phyloP scores from a whole-genome alignment of 2,113 vertebrate genomes.

The Physeter macrocephalus region DNA sequence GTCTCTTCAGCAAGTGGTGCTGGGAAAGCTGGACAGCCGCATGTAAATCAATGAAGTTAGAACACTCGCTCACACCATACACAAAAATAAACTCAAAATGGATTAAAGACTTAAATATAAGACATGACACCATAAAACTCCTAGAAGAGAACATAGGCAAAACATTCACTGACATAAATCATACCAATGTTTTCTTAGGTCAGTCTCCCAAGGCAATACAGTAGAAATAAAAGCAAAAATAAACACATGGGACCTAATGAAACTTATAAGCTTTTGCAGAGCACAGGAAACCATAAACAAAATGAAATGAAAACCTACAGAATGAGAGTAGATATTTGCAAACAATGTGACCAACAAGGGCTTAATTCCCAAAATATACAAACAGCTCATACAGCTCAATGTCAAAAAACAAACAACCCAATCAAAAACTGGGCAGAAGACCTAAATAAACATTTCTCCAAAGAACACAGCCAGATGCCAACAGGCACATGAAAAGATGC shows the following conservation, averaged over 20 bases:
- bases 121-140: background rate
- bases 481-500: no score
- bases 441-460: no score
- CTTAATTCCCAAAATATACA: background rate
- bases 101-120: background rate
- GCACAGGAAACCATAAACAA: background rate
- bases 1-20: background rate
- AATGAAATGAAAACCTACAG: background rate
- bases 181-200: background rate
- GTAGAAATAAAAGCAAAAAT: background rate
- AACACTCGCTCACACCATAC: background rate
- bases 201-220: background rate
- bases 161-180: background rate
- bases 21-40: background rate
- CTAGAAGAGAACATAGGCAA: background rate
- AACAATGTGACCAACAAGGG: background rate
- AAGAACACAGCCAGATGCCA: no score
- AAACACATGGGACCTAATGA: background rate
- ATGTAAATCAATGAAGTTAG: background rate
- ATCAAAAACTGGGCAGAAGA: no score
- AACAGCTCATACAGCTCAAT: background rate
- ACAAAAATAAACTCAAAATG: background rate
- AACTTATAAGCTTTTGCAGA: background rate
- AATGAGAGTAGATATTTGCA: background rate
- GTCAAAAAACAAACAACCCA: background rate